A percentile compares a stretch with the other conserved stretches of the same genome.
phyloP scores from a whole-genome alignment of 2,113 vertebrate genomes.

The Melanocharis versteri region DNA sequence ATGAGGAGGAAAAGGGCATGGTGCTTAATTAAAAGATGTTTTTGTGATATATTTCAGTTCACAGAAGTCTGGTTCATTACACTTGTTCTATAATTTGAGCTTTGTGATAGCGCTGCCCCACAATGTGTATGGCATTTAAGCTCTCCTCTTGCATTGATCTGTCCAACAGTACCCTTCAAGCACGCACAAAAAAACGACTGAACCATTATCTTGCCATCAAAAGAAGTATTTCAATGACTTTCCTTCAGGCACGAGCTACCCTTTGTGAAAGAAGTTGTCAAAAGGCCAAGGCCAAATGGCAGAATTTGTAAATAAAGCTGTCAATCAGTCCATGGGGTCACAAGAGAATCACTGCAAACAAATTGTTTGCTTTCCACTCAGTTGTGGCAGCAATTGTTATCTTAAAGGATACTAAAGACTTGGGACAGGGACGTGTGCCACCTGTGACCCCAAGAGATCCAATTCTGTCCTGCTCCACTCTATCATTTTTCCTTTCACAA shows the following conservation, averaged over 20 bases:
- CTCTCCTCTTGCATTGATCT: slow-evolving; percentile 2
- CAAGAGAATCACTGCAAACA: background rate
- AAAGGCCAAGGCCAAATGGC: slow-evolving; percentile 43
- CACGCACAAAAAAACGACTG: background rate
- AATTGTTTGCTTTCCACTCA: background rate
- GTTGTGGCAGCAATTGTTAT: background rate
- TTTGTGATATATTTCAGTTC: background rate
- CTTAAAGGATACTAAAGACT: background rate
- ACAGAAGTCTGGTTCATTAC: background rate
- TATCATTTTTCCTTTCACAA: background rate
- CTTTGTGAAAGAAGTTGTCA: slow-evolving; percentile 29
- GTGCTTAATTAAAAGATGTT: background rate
- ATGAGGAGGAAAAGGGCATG: background rate
- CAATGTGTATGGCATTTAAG: background rate
- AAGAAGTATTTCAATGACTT: slow-evolving; percentile 29
- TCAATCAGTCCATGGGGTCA: background rate
- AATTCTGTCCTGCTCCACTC: background rate
- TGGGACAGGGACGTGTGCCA: background rate
- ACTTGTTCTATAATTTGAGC: background rate
- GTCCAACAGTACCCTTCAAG: background rate
- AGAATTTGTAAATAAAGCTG: slow-evolving; percentile 39
- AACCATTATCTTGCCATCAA: slow-evolving; percentile 30
- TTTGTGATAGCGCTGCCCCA: background rate
- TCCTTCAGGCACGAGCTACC: background rate
- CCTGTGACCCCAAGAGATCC: background rate